phyloP scores from a whole-genome alignment of 92 coral and sea anemone genomes.

The Ricordea florida region DNA sequence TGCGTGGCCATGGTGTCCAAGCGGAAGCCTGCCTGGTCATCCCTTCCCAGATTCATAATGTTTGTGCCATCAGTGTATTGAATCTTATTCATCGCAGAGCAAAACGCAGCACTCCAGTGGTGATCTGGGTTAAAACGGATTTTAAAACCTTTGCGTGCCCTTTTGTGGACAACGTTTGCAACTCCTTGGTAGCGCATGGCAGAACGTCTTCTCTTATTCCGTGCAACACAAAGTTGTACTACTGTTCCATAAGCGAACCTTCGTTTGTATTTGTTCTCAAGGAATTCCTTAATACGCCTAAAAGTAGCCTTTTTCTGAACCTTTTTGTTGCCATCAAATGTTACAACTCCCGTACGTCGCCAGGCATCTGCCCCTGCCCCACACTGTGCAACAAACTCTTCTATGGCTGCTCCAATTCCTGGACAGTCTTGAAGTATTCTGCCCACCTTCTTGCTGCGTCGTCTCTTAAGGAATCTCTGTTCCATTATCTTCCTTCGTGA shows the following conservation, averaged over 20 bases:
- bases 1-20: conserved; percentile 60
- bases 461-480: not conserved
- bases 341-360: conserved; percentile 59
- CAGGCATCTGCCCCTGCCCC: conserved; percentile 70
- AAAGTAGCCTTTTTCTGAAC: conserved; percentile 52
- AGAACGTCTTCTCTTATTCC: conserved; percentile 51
- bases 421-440: not conserved
- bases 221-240: conserved; percentile 55
- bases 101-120: conserved; percentile 65
- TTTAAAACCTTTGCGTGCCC: conserved; percentile 65
- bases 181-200: conserved; percentile 47
- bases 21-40: conserved; percentile 71
- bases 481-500: not conserved
- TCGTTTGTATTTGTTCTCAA: conserved; percentile 31
- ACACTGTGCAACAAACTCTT: conserved; percentile 38
- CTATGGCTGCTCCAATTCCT: conserved; percentile 6
- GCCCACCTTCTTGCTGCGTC: not conserved
- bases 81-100: conserved; percentile 27
- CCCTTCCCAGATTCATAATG: conserved; percentile 56
- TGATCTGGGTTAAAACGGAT: conserved; percentile 52
- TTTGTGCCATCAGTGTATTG: conserved; percentile 57
- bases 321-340: conserved; percentile 68
- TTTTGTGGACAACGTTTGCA: conserved; percentile 48
- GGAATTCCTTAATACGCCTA: conserved; percentile 36
- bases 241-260: conserved; percentile 44